These are phyloP conservation scores for Hypolimnas misippus DNA, from an alignment of 2,888 invertebrate genomes.

Conservation along the genomic window DNA sequence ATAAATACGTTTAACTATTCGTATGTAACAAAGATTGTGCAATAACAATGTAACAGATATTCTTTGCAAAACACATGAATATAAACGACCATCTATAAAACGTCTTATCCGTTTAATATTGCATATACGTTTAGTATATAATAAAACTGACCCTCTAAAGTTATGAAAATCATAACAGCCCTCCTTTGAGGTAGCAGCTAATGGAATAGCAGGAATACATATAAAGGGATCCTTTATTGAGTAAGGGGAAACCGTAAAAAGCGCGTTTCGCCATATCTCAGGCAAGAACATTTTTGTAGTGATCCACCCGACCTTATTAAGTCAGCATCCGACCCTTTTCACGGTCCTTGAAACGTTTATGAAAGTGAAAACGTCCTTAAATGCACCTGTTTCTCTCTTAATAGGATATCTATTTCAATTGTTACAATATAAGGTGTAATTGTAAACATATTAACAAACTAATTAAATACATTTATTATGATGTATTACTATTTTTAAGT, in stretches of 20 bases:
- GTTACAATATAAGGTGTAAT: not conserved
- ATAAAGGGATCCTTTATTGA: constrained; percentile 52
- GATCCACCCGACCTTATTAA: constrained; percentile 70
- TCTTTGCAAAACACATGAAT: no score
- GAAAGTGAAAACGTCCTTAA: constrained; percentile 70
- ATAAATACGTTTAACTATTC: no score
- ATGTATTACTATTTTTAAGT: no score
- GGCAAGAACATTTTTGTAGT: constrained; percentile 62
- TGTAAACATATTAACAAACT: not conserved
- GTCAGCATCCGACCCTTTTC: constrained; percentile 66
- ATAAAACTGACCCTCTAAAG: not conserved
- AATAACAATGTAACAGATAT: no score
- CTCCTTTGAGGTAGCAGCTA: constrained; percentile 7
- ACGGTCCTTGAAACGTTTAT: constrained; percentile 61
- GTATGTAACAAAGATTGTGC: no score
- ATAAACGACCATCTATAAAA: no score
- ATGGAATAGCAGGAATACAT: constrained; percentile 28
- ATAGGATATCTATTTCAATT: not conserved
- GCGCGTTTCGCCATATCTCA: constrained; percentile 55
- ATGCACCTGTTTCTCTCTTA: constrained; percentile 62
- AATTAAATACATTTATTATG: constrained; percentile 10
- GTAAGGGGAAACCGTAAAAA: constrained; percentile 60
- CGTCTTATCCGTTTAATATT: not conserved
- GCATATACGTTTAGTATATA: not conserved
- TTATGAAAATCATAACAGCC: constrained; percentile 7